These are phyloP conservation scores for Hirtodrosophila duncani DNA, from an alignment of 2,888 invertebrate genomes.

Conservation along the genomic window DNA sequence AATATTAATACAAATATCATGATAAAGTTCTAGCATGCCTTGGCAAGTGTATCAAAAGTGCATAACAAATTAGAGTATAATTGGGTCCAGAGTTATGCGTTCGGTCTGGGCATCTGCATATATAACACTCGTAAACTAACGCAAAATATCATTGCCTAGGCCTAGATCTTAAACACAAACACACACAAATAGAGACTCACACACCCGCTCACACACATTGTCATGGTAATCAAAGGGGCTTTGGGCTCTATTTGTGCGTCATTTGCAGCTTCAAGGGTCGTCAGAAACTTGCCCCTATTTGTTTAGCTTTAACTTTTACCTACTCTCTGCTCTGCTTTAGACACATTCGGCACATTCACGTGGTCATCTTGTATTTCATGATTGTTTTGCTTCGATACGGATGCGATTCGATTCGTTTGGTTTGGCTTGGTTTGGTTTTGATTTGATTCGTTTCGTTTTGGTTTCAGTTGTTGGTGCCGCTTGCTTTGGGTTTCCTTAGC, in stretches of 20 bases:
- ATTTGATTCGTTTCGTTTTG: slow-evolving; percentile 33
- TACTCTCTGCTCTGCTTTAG: slow-evolving; percentile 13
- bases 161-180: slow-evolving; percentile 16
- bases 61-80: slow-evolving; percentile 44
- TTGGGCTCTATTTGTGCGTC: slow-evolving; percentile 39
- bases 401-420: slow-evolving; percentile 14
- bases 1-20: too few species aligned
- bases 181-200: background rate
- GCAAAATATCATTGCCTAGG: slow-evolving; percentile 34
- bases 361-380: slow-evolving; percentile 42
- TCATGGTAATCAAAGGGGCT: slow-evolving; percentile 55
- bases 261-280: slow-evolving; percentile 56
- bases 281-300: slow-evolving; percentile 40
- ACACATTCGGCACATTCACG: slow-evolving; percentile 6
- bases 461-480: slow-evolving; percentile 23
- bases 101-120: slow-evolving; percentile 32
- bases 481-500: slow-evolving; percentile 61
- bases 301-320: slow-evolving; percentile 22
- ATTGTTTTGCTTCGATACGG: slow-evolving; percentile 50
- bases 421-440: slow-evolving; percentile 48
- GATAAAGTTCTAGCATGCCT: too few species aligned
- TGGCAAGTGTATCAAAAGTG: slow-evolving; percentile 44
- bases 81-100: slow-evolving; percentile 26
- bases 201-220: slow-evolving; percentile 34
- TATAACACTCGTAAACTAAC: slow-evolving; percentile 28